Base-by-base conservation (phyloP, 2,797 vertebrate species). In the Menidia menidia region DNA sequence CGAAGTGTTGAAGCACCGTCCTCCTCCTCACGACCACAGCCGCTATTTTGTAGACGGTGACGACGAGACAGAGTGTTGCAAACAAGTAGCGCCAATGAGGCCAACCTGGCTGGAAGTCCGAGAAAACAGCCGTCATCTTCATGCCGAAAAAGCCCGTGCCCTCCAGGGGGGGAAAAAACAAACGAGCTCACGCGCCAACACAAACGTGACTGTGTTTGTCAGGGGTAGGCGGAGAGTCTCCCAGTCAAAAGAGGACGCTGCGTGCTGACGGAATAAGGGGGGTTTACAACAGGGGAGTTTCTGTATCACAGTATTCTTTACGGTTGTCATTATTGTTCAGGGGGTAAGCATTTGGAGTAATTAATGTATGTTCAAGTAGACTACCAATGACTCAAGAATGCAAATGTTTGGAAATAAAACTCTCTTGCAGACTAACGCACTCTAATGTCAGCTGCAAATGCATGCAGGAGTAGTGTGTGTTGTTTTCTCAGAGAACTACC, bases 61-160 rank as follows among this genome's bases (percentile, higher is more conserved):
- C 68, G 0, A 80, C n/a, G 0, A 92, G 1, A 63, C 83, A 89
- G 0, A 90, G 8, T 0, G 87, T 3, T 0, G 65, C 83, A 0
- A 92, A 47, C 47, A 86, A 13, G 42, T 86, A 54, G 4, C 76
- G 79, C 44, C 86, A 0, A 3, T 50, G 58, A n/a, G 63, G 33
- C 4, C 43, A 61, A 3, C 33, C 64, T 10, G 64, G 3, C 42
- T 59, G 67, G 32, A 78, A n/a, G 0, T 6, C 57, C 8, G 19
- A 6, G 3, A 88, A 5, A 4, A 11, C 43, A 2, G 68, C 60
- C 0, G 57, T 3, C 0, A 84, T 4, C 14, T 73, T 74, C 92
- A 91, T 92, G 0, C 3, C 41, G 25, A 4, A 9, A 39, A 3
- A 1, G 10, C 0, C 42, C 11, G 6, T 0, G 11, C 1, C 2